Base-by-base conservation (phyloP, 2,797 vertebrate genomes). In the Acipenser oxyrinchus region DNA sequence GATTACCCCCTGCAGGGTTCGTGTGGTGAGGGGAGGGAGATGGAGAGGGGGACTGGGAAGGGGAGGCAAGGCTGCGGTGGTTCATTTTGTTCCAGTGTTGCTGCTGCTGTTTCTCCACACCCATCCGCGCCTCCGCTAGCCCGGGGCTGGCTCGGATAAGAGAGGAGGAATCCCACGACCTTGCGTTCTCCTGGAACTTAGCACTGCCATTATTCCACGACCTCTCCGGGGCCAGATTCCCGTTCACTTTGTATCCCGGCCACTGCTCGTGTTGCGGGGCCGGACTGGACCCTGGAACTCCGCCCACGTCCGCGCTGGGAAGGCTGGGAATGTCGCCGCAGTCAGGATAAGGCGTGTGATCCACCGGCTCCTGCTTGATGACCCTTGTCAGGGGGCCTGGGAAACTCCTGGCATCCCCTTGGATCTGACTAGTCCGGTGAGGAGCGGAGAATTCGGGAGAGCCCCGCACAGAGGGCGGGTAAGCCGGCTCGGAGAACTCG, bases 301-400 rank as follows among this genome's bases (percentile, higher is more conserved):
- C 4, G 13, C 10, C 60, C 23, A 10, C 60, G 6, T 15, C 13
- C 10, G 6, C 2, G n/a, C 23, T 37, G 13, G 60, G 60, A 37
- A 7, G n/a, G 23, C 13, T 9, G n/a, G 5, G n/a, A 10, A 5
- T 8, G n/a, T 1, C 13, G 82, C 74, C 88, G 49, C 64, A 69
- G 59, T 91, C 84, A 0, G 81, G 77, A 70, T 89, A 77, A 0
- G 88, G 75, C 0, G 88, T 83, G 12, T 91, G 74, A 69, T 95
- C 95, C 2, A 87, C 76, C 0, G 95, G 95, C 72, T 99, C 96
- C 81, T 96, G 93, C 75, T 99, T 98, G 81, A 98, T 94, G 73
- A 91, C 72, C 7, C 18, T 62, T 5, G 10, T 62, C 7, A 62
- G 18, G 8, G 60, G 60, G 48, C 60, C 23, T 82, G 66, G 79